Evolutionary conservation across 2,888 invertebrate species (phyloP), one percentile per base, ranked within the genome.

Genomic region (Lochmaea capreae): DNA sequence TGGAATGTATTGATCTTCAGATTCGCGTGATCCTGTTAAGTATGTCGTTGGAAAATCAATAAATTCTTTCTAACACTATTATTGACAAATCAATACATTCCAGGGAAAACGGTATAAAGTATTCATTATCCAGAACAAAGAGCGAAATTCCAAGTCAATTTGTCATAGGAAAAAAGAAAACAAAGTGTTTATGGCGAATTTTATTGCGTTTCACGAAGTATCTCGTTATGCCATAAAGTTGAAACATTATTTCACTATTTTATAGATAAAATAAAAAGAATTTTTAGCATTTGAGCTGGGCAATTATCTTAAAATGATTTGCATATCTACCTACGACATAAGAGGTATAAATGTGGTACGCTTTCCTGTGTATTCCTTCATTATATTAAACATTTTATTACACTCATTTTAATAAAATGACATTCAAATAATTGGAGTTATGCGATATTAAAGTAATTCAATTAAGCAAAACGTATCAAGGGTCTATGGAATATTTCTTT

Each of bases 41-140:
- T 79, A 77, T 78, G 70, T 70, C 33, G 49, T 49, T 65, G 79
- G 79, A 79, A 79, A 81, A 80, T 82, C 81, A 67, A 82, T 82
- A 82, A 78, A 82, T 82, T 82, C 82, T 75, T 76, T 69, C 74
- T 79, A 81, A 79, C 79, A 76, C 79, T 78, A 74, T 75, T 68
- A 74, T 72, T 70, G 77, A 76, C 72, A 67, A 79, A 81, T 83
- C 83, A 80, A 83, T 82, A 83, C 76, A 81, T 82, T 82, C 82
- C 79, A 73, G 66, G 72, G 71, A 73, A 77, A 69, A 72, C 33
- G 67, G 63, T 62, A 71, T 74, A 66, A 76, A 76, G 58, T 71
- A 76, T 73, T 71, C 65, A 74, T 71, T 70, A 73, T 67, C 57
- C 70, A 62, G 75, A 70, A 72, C 63, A 72, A 75, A 72, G 66